Evolutionary conservation across 2,888 invertebrate genomes (phyloP), one percentile per base, ranked within the genome.

Genomic region (Scaeva pyrastri): DNA sequence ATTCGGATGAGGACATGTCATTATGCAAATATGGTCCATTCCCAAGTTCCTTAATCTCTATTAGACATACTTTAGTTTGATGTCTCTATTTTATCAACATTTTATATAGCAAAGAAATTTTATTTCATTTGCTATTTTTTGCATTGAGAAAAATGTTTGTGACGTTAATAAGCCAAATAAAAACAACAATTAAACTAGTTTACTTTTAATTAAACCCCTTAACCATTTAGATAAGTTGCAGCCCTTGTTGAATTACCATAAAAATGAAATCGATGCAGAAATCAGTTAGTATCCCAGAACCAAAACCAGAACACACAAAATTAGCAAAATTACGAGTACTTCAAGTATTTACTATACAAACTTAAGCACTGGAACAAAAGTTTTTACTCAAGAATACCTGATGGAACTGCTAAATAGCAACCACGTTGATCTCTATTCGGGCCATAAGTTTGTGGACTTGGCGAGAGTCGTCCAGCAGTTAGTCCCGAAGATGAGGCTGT

Each of bases 381-480:
- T 55, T 26, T 62, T 41, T 23, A 12, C 14, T 36, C 39, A 26
- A 31, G 26, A 88, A 89, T 92, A 92, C 92, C 92, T 92, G 94
- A 94, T 93, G 95, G 94, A 89, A 95, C 94, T 89, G 94, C 94
- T 91, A 94, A 93, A 91, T 95, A 95, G 89, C 94, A 94, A 92
- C 95, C 94, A 89, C 94, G 93, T 90, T 94, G 93, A 91, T 94
- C 94, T 91, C 90, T 92, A 90, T 93, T 94, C 88, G 94, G 93
- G 88, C 94, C 93, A 90, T 93, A 94, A 80, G 93, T 93, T 90
- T 94, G 93, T 88, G 94, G 93, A 88, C 93, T 93, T 82, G 94
- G 93, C 90, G 89, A 93, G 89, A 91, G 93, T 80, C 77, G 74
- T 82, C 88, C 87, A 89, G 90, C 90, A 88, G 90, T 90, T 88